These are phyloP conservation scores for Cataglyphis cursor DNA, from an alignment of 2,888 invertebrate genomes.

Conservation along the genomic window DNA sequence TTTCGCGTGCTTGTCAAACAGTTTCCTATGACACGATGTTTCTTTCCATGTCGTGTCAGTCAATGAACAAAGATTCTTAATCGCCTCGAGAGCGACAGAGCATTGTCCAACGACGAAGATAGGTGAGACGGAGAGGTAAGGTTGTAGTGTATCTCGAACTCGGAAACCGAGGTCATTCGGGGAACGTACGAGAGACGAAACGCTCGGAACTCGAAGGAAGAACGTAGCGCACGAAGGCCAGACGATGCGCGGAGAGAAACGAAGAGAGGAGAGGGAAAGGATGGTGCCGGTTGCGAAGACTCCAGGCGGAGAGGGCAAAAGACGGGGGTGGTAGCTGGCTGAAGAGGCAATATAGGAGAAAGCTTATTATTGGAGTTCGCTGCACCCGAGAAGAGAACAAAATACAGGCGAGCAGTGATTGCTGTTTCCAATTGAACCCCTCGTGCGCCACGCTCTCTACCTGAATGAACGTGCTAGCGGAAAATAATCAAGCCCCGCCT, in stretches of 20 bases:
- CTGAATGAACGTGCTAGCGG: conserved; percentile 87
- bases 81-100: conserved; percentile 51
- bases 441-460: conserved; percentile 84
- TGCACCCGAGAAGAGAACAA: conserved; percentile 85
- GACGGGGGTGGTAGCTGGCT: conserved; percentile 73
- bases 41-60: conserved; percentile 44
- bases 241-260: conserved; percentile 64
- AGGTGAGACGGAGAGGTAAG: conserved; percentile 50
- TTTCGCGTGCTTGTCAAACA: conserved; percentile 22
- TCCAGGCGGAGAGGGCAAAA: conserved; percentile 60
- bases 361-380: conserved; percentile 87
- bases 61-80: conserved; percentile 66
- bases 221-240: conserved; percentile 70
- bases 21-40: conserved; percentile 35
- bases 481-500: conserved; percentile 87
- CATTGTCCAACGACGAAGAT: conserved; percentile 47
- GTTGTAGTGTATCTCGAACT: conserved; percentile 72
- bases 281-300: conserved; percentile 72
- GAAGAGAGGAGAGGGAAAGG: conserved; percentile 71
- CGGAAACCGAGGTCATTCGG: conserved; percentile 77
- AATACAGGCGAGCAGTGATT: conserved; percentile 87
- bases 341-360: conserved; percentile 87
- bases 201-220: conserved; percentile 81
- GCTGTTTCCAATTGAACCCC: conserved; percentile 87
- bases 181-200: conserved; percentile 80